Conservation (phyloP, 2,113 vertebrate genomes). For the Perognathus longimembris region DNA sequence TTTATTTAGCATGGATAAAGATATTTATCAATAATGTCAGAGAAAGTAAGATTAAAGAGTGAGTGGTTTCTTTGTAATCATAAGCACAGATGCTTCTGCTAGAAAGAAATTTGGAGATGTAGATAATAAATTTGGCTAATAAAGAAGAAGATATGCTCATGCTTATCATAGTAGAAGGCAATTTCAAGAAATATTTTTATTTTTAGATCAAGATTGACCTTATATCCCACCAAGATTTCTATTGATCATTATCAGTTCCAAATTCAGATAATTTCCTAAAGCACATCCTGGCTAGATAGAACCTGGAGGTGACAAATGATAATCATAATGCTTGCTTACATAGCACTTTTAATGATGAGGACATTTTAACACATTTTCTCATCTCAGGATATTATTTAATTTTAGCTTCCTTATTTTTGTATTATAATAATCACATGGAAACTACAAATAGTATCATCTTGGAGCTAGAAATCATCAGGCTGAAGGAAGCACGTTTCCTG, state of each 20-base stretch:
- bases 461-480: background rate
- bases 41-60: slow-evolving; percentile 38
- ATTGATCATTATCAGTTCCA: background rate
- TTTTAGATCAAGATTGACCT: slow-evolving; percentile 54
- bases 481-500: background rate
- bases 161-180: slow-evolving; percentile 44
- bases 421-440: slow-evolving; percentile 12
- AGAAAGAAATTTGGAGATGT: slow-evolving; percentile 52
- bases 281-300: background rate
- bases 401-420: slow-evolving; percentile 39
- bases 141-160: slow-evolving; percentile 51
- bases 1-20: slow-evolving; percentile 58
- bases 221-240: slow-evolving; percentile 53
- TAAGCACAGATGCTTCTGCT: slow-evolving; percentile 39
- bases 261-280: slow-evolving; percentile 45
- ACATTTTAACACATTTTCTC: background rate
- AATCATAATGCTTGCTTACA: background rate
- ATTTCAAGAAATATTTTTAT: slow-evolving; percentile 57
- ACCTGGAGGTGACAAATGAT: background rate
- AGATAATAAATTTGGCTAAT: slow-evolving; percentile 51
- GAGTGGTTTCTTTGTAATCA: slow-evolving; percentile 40
- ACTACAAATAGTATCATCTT: background rate
- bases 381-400: background rate
- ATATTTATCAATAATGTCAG: slow-evolving; percentile 45
- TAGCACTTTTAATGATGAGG: slow-evolving; percentile 5